Conservation (phyloP, 2,113 vertebrate genomes). For the Vicugna pacos region DNA sequence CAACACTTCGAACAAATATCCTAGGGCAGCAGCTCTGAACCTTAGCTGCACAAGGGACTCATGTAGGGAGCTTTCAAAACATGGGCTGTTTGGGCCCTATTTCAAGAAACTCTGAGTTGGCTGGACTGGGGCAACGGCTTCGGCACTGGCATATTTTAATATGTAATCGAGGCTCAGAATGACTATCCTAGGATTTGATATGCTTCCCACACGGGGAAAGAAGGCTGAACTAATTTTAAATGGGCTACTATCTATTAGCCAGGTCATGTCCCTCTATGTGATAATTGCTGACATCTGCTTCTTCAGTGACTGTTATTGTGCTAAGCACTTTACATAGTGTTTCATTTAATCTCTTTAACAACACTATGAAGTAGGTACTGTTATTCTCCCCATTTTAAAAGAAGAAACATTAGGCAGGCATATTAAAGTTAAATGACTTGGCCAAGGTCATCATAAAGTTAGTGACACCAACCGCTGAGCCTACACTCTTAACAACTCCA, state of each 20-base stretch:
- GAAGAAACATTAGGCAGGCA: background rate
- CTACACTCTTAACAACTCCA: background rate
- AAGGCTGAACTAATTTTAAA: background rate
- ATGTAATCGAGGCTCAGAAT: background rate
- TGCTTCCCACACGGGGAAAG: background rate
- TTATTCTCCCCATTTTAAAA: background rate
- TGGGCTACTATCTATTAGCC: background rate
- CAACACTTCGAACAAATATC: background rate
- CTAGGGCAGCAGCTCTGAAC: background rate
- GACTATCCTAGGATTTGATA: background rate
- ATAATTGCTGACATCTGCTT: background rate
- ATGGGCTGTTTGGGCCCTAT: background rate
- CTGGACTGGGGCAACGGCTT: fast-evolving
- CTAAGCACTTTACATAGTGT: background rate
- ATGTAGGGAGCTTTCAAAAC: background rate
- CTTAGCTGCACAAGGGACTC: background rate
- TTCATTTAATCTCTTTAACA: background rate
- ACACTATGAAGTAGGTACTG: background rate
- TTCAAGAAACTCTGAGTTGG: background rate
- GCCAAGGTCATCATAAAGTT: background rate
- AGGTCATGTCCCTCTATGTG: background rate
- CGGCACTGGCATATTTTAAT: background rate
- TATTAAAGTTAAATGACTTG: background rate
- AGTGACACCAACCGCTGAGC: background rate
- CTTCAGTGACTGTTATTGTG: background rate